phyloP scores from a whole-genome alignment of 2,113 vertebrate genomes.

The Propithecus coquereli region DNA sequence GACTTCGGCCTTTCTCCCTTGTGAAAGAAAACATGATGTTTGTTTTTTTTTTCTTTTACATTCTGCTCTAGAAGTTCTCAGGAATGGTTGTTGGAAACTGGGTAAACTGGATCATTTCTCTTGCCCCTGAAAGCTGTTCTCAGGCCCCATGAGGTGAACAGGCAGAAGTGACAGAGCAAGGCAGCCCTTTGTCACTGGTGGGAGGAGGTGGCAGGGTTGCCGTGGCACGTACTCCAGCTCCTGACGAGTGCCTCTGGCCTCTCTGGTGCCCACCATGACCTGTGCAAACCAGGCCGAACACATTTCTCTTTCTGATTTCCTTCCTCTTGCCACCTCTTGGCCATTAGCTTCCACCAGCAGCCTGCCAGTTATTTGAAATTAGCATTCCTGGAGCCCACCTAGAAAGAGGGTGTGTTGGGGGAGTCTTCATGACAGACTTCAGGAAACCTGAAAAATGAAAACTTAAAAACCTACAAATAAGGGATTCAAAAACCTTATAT shows the following conservation, averaged over 20 bases:
- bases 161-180: not conserved
- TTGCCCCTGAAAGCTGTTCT: not conserved
- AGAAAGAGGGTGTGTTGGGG: not conserved
- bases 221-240: not conserved
- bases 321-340: not conserved
- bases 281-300: not conserved
- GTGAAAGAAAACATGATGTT: not conserved
- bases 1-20: conserved; percentile 56
- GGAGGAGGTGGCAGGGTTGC: not conserved
- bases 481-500: conserved; percentile 15
- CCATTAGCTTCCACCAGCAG: not conserved
- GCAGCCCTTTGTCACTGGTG: not conserved
- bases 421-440: not conserved
- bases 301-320: not conserved
- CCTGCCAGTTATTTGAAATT: not conserved
- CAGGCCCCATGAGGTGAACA: not conserved
- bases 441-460: not conserved
- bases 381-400: not conserved
- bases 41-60: not conserved
- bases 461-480: conserved; percentile 18
- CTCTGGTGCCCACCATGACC: not conserved
- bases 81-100: not conserved
- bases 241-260: not conserved
- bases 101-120: not conserved
- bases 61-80: conserved; percentile 46